These are phyloP conservation scores for Busseola fusca DNA, from an alignment of 2,888 invertebrate species.

Conservation along the genomic window DNA sequence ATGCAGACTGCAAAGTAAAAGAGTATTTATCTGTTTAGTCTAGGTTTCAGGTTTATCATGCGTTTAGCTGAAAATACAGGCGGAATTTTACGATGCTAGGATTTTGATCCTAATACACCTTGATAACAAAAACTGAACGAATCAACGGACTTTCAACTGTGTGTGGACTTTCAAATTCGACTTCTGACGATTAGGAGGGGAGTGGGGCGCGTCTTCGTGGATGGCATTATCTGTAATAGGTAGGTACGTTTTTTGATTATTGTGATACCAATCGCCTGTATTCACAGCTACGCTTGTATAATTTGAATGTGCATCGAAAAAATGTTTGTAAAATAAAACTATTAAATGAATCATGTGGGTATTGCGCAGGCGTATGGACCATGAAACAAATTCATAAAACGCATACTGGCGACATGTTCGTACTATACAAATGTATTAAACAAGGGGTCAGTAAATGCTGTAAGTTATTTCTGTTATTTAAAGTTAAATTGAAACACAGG, in stretches of 20 bases:
- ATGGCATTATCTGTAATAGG: too few relatives aligned
- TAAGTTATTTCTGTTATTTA: conserved; percentile 47
- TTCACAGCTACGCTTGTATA: conserved; percentile 16
- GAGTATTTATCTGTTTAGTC: conserved; percentile 8
- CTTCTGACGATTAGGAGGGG: too few relatives aligned
- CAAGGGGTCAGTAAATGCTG: conserved; percentile 37
- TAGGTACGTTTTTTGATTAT: neutral
- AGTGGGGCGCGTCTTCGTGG: too few relatives aligned
- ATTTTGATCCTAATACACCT: neutral
- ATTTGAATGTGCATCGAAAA: conserved; percentile 9
- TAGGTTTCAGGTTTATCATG: neutral
- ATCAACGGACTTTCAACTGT: neutral
- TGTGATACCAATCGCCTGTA: conserved; percentile 21
- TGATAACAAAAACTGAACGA: neutral
- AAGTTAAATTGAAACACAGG: conserved; percentile 71
- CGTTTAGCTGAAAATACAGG: conserved; percentile 24
- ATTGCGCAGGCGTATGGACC: conserved; percentile 45
- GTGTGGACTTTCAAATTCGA: neutral
- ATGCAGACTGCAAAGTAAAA: conserved; percentile 30
- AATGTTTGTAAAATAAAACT: neutral
- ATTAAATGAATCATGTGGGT: conserved; percentile 13
- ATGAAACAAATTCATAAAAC: conserved; percentile 47
- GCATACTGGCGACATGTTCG: conserved; percentile 61
- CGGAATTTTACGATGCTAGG: neutral
- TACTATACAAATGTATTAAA: conserved; percentile 25